A percentile compares a stretch with the other conserved stretches of the same genome.
Evolutionary conservation across 2,797 vertebrate genomes (phyloP).

Genomic region (Galagoides demidoff): DNA sequence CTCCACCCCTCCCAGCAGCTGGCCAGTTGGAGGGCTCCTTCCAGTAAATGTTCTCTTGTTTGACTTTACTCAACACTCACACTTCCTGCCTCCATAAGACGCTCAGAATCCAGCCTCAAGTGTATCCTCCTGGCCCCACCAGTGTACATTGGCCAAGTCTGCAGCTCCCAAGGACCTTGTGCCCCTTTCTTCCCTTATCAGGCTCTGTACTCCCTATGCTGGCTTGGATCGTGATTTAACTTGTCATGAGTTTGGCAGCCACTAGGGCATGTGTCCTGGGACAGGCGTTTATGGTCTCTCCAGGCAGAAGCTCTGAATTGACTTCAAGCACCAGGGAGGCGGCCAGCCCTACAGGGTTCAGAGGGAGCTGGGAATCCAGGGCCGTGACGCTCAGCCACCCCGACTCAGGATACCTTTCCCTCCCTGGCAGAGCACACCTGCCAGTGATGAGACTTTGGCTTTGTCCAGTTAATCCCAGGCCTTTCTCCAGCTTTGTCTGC

Average conservation of each 20-base stretch:
- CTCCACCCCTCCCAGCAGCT: neutral
- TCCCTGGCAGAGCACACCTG: neutral
- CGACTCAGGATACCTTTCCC: neutral
- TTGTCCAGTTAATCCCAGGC: neutral
- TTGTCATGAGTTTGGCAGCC: neutral
- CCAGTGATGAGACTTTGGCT: neutral
- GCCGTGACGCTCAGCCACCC: no score
- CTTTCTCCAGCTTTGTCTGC: neutral
- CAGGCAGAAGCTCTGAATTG: neutral
- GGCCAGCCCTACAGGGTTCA: no score
- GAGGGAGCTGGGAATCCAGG: neutral
- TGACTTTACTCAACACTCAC: neutral
- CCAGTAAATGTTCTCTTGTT: neutral
- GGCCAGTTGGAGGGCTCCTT: no score
- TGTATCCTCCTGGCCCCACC: no score
- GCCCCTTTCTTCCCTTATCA: neutral
- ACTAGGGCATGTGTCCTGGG: neutral
- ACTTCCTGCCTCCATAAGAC: neutral
- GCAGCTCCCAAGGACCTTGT: neutral
- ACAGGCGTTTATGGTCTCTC: no score
- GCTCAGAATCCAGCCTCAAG: neutral
- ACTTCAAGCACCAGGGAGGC: neutral
- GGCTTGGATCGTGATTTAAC: neutral
- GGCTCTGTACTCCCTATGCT: neutral
- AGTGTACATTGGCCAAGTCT: neutral